phyloP scores from a whole-genome alignment of 2,888 invertebrate species.

The Acleris laterana region DNA sequence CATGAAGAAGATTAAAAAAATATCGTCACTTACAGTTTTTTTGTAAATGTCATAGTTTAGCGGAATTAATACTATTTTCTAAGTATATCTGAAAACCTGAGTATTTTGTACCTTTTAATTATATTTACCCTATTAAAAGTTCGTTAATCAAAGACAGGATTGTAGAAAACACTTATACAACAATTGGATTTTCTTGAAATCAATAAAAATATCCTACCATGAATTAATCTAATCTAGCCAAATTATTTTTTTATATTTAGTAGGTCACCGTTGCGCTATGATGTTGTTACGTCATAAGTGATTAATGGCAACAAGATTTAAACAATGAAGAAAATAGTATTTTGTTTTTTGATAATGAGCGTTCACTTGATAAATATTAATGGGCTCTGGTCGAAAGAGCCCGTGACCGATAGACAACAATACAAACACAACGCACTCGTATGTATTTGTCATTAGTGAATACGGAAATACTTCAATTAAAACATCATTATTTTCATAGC shows the following conservation, averaged over 20 bases:
- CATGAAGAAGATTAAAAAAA: too few relatives aligned
- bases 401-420: constrained; percentile 54
- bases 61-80: too few relatives aligned
- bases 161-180: too few relatives aligned
- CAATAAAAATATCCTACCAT: neutral
- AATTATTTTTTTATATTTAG: constrained; percentile 15
- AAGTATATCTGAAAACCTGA: too few relatives aligned
- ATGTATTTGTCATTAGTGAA: constrained; percentile 36
- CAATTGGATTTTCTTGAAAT: too few relatives aligned
- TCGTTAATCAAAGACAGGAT: too few relatives aligned
- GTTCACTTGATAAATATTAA: constrained; percentile 73
- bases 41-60: too few relatives aligned
- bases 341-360: constrained; percentile 73
- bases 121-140: too few relatives aligned
- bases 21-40: too few relatives aligned
- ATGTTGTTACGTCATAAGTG: constrained; percentile 51
- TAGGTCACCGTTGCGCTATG: constrained; percentile 39
- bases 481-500: constrained; percentile 35
- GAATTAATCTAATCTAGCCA: constrained; percentile 9
- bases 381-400: constrained; percentile 54
- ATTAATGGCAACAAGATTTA: constrained; percentile 65
- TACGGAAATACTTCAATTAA: constrained; percentile 36
- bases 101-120: too few relatives aligned
- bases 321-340: constrained; percentile 65
- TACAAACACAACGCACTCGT: constrained; percentile 25